Percentiles rank a stretch among this genome's conserved stretches.
phyloP scores from a whole-genome alignment of 1,140 invertebrate species.

The Anoplolepis gracilipes region DNA sequence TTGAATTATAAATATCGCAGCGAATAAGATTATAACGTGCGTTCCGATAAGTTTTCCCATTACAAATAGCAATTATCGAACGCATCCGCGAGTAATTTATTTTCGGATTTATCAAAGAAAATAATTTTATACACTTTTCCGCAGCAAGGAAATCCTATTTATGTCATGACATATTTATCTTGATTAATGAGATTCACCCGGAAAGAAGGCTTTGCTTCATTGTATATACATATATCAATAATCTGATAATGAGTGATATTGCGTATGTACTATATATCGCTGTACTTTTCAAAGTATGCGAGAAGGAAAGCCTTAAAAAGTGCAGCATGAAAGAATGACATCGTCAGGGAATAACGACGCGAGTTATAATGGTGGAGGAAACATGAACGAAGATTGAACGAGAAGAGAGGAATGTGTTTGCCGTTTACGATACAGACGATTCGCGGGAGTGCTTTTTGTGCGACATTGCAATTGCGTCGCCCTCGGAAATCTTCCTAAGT shows the following conservation, averaged over 20 bases:
- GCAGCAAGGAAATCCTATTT: neutral
- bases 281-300: neutral
- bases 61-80: neutral
- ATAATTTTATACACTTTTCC: neutral
- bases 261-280: neutral
- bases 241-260: slow-evolving; percentile 11
- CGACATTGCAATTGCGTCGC: slow-evolving; percentile 38
- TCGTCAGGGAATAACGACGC: neutral
- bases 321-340: neutral
- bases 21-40: neutral
- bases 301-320: slow-evolving; percentile 3
- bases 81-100: neutral
- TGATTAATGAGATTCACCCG: neutral
- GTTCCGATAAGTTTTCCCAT: neutral
- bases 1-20: slow-evolving; percentile 23
- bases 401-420: neutral
- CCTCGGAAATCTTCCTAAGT: slow-evolving; percentile 44
- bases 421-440: slow-evolving; percentile 35
- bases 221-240: neutral
- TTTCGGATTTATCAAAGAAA: neutral
- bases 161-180: neutral
- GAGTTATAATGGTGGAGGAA: neutral
- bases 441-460: slow-evolving; percentile 34
- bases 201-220: neutral
- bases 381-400: neutral